Base-by-base conservation (phyloP, 1,140 invertebrate genomes). In the Magallana angulata region DNA sequence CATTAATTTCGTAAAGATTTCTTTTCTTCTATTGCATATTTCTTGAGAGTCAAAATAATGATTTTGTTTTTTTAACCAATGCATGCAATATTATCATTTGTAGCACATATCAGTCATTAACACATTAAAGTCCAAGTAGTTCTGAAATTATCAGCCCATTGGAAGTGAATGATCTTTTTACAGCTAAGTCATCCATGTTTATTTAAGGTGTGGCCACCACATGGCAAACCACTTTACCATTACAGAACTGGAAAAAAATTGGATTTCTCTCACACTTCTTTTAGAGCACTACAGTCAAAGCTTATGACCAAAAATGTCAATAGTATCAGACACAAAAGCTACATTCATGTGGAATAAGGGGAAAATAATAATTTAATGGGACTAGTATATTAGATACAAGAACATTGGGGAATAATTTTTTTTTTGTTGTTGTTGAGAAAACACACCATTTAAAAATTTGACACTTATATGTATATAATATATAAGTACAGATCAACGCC, bases 311-410 rank as follows among this genome's bases (percentile, higher is more conserved):
- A 76, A 76, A 76, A 11, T 30, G 24, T 76, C 8, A 76, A 76
- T 30, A 76, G 68, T 76, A 76, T 30, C 24, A 24, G 24, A 18
- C 18, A 30, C 18, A 76, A 48, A 30, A 24, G 18, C 9, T 30
- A 76, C 7, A 76, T 24, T 30, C 68, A 76, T 30, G 36, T 30
- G 68, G 24, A 76, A 76, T 76, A 76, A 12, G 11, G 24, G 36
- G 36, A 30, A 76, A 76, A 76, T 76, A 64, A 64, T 64, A 76
- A 76, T 76, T 76, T 76, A 76, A 76, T 76, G 68, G 68, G 68
- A 76, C 68, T 76, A 76, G 68, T 76, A 76, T 12, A 30, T 76
- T 30, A 36, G 18, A 76, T 76, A 76, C 68, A 76, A 18, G 18
- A 76, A 76, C 18, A 30, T 30, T 30, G 18, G 68, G 68, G 68